These are phyloP conservation scores for Goniozus legneri DNA, from an alignment of 1,140 invertebrate genomes.

Conservation along the genomic window DNA sequence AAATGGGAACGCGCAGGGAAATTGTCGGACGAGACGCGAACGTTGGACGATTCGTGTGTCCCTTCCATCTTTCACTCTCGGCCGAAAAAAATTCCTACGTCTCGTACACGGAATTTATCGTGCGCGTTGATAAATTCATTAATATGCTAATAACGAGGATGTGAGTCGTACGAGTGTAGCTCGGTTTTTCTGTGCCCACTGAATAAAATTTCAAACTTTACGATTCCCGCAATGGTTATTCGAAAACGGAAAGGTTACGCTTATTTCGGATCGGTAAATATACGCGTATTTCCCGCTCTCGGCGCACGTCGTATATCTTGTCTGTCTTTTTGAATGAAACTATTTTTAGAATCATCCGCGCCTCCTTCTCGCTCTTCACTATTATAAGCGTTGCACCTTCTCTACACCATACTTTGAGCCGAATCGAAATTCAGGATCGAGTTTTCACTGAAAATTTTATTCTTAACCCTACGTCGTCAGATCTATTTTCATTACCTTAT, in stretches of 20 bases:
- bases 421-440: no score
- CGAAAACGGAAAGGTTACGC: constrained; percentile 1
- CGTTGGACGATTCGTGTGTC: no score
- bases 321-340: constrained; percentile 35
- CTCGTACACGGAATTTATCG: constrained; percentile 17
- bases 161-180: constrained; percentile 11
- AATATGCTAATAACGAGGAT: constrained; percentile 21
- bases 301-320: constrained; percentile 18
- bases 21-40: constrained; percentile 11
- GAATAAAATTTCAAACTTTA: constrained; percentile 12
- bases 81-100: constrained; percentile 1
- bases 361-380: no score
- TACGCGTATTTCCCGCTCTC: constrained; percentile 11
- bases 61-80: not conserved
- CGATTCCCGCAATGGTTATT: constrained; percentile 5
- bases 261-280: constrained; percentile 14
- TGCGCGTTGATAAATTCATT: no score
- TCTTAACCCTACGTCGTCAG: no score
- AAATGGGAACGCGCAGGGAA: no score
- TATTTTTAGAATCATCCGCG: constrained; percentile 35
- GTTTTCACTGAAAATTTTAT: no score
- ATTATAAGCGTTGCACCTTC: no score
- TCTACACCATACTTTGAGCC: no score
- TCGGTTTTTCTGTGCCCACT: constrained; percentile 8
- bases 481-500: no score